Conservation (phyloP, 2,113 vertebrate species). For the Triplophysa tibetana region DNA sequence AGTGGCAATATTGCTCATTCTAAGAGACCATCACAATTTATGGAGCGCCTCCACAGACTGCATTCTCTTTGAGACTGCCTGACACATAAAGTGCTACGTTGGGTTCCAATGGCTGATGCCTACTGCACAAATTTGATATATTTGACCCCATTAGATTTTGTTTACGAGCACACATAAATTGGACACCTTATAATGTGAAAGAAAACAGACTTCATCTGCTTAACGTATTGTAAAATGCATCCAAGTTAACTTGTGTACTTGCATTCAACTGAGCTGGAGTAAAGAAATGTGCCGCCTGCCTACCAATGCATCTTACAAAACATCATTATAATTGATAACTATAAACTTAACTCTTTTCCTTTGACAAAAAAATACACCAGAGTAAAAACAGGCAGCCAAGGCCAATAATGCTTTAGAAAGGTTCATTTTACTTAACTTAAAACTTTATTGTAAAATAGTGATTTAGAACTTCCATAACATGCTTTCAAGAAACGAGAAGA, state of each 20-base stretch:
- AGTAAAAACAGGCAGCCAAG: background rate
- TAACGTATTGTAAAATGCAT: background rate
- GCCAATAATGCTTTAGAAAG: background rate
- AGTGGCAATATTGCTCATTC: slow-evolving; percentile 63
- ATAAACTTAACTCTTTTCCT: background rate
- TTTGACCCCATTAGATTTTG: background rate
- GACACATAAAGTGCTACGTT: background rate
- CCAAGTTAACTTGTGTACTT: too few species aligned
- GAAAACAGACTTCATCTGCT: background rate
- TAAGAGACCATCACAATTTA: slow-evolving; percentile 39
- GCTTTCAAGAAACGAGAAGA: background rate
- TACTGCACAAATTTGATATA: background rate
- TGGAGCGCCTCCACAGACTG: background rate
- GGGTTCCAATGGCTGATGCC: background rate
- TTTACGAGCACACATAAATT: background rate
- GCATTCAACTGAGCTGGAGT: too few species aligned
- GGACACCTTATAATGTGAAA: background rate
- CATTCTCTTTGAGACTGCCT: slow-evolving; percentile 2
- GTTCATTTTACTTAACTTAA: background rate
- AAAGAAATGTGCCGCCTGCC: background rate
- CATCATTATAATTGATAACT: background rate
- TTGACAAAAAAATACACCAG: background rate
- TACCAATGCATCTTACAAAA: background rate
- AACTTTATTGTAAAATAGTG: background rate
- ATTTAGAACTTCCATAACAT: background rate